Evolutionary conservation across 2,888 invertebrate genomes (phyloP).

Genomic region (Andrena trimmerana): DNA sequence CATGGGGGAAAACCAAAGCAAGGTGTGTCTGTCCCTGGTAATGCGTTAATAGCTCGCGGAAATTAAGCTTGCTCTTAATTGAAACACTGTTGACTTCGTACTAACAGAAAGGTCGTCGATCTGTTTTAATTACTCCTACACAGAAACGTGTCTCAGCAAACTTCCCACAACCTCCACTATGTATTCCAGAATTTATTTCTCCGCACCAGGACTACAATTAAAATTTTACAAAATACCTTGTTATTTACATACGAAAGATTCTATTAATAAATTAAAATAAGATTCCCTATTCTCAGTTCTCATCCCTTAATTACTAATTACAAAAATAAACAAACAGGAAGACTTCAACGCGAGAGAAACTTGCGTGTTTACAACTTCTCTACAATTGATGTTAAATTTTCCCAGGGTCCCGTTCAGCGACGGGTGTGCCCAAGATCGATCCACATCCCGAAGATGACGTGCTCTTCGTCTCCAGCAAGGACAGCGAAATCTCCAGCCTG

Average conservation of each 20-base stretch:
- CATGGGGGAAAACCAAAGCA: constrained; percentile 47
- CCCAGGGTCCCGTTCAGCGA: constrained; percentile 76
- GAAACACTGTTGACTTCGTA: constrained; percentile 12
- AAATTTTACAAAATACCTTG: too few species aligned
- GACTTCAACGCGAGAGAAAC: too few species aligned
- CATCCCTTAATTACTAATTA: too few species aligned
- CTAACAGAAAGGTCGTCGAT: background rate
- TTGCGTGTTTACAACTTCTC: background rate
- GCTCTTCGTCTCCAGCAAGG: constrained; percentile 91
- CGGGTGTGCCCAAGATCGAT: constrained; percentile 60
- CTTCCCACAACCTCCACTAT: too few species aligned
- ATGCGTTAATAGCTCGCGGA: constrained; percentile 41
- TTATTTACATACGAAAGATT: too few species aligned
- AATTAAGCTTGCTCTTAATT: constrained; percentile 51
- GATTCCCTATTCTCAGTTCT: too few species aligned
- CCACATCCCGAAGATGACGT: constrained; percentile 90
- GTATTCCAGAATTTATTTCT: too few species aligned
- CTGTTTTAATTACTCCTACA: background rate
- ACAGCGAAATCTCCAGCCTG: constrained; percentile 91
- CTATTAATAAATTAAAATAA: too few species aligned
- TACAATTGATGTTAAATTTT: background rate
- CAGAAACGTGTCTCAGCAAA: background rate
- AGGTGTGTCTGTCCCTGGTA: constrained; percentile 50
- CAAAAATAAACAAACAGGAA: background rate
- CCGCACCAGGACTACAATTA: too few species aligned